phyloP scores from a whole-genome alignment of 2,888 invertebrate species.

The Noctuana brunneofusca region DNA sequence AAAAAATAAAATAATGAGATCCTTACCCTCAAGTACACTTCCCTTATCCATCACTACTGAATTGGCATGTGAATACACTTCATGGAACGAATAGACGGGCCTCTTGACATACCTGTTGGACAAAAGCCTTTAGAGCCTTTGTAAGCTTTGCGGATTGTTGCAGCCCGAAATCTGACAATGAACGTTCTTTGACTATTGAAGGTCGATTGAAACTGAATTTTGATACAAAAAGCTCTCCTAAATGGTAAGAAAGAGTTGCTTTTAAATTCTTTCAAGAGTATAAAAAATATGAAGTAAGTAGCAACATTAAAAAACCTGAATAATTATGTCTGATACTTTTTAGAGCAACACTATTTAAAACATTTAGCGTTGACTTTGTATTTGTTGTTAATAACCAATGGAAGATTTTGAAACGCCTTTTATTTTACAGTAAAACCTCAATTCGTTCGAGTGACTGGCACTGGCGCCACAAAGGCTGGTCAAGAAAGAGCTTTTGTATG shows the following conservation, averaged over 20 bases:
- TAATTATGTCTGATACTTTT: too few relatives aligned
- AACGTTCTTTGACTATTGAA: background rate
- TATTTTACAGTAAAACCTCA: constrained; percentile 88
- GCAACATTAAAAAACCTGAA: background rate
- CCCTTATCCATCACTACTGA: background rate
- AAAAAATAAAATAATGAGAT: too few relatives aligned
- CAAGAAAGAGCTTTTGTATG: constrained; percentile 89
- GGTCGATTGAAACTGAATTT: constrained; percentile 1
- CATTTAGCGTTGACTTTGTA: background rate
- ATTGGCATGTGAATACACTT: background rate
- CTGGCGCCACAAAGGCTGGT: constrained; percentile 88
- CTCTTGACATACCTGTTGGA: constrained; percentile 19
- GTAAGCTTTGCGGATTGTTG: constrained; percentile 15
- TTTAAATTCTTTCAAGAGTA: background rate
- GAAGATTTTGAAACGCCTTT: background rate
- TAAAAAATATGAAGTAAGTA: too few relatives aligned
- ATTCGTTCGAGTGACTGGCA: constrained; percentile 87
- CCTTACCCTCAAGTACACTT: too few relatives aligned
- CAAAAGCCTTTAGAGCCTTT: constrained; percentile 17
- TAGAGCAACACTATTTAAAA: too few relatives aligned
- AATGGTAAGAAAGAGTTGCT: background rate
- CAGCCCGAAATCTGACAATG: constrained; percentile 10
- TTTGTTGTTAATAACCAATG: background rate
- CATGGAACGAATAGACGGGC: background rate
- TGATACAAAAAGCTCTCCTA: background rate